phyloP scores from a whole-genome alignment of 2,888 invertebrate genomes.

The Eristalis arbustorum region DNA sequence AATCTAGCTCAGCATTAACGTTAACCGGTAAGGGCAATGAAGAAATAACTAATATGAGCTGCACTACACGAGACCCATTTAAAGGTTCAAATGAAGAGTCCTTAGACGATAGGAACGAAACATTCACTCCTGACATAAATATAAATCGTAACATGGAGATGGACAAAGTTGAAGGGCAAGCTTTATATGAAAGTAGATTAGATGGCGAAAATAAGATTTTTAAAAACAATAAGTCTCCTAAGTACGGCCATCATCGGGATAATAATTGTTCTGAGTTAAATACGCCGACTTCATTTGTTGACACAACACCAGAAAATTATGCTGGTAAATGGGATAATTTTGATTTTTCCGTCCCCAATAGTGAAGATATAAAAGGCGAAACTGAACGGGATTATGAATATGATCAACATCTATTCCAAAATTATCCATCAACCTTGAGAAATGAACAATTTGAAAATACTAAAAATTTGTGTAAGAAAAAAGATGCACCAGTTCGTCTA shows the following conservation, averaged over 20 bases:
- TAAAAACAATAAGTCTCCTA: constrained; percentile 73
- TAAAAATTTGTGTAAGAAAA: constrained; percentile 33
- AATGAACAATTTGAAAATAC: constrained; percentile 34
- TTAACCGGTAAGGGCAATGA: constrained; percentile 52
- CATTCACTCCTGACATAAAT: constrained; percentile 63
- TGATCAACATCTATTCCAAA: constrained; percentile 34
- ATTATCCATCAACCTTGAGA: constrained; percentile 16
- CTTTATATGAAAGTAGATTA: constrained; percentile 76
- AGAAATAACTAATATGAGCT: constrained; percentile 53
- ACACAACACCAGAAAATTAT: constrained; percentile 84
- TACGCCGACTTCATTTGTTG: constrained; percentile 76
- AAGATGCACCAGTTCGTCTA: constrained; percentile 20
- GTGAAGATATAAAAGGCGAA: constrained; percentile 49
- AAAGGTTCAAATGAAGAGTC: constrained; percentile 66
- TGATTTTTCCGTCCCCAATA: constrained; percentile 64
- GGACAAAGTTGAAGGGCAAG: constrained; percentile 78
- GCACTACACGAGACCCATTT: constrained; percentile 59
- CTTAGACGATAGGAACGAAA: constrained; percentile 60
- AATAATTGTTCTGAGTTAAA: constrained; percentile 71
- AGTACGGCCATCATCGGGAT: constrained; percentile 80
- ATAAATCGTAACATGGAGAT: constrained; percentile 37
- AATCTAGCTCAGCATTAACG: constrained; percentile 56
- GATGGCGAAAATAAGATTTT: constrained; percentile 9
- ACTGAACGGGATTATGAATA: constrained; percentile 47
- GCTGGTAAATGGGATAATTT: constrained; percentile 82